These are phyloP conservation scores for Podarcis muralis DNA, from an alignment of 2,113 vertebrate genomes.

Conservation along the genomic window DNA sequence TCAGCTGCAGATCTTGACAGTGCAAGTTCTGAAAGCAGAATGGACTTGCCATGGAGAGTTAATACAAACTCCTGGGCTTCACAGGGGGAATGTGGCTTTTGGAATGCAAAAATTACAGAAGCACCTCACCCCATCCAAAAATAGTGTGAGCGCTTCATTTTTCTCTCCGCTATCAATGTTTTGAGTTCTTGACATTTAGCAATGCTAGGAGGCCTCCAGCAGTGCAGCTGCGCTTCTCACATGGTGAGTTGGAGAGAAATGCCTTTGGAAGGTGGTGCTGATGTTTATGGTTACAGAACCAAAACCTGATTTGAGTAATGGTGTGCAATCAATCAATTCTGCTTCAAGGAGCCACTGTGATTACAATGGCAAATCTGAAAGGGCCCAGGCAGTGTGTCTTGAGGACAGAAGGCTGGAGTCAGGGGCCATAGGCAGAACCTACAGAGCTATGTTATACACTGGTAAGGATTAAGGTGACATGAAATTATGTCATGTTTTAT, in stretches of 20 bases:
- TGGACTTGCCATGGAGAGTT: accelerated
- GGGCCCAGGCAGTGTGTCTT: neutral
- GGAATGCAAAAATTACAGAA: slow-evolving; percentile 31
- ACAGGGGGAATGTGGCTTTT: neutral
- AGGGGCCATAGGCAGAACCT: neutral
- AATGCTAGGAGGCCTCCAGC: neutral
- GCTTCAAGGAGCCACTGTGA: neutral
- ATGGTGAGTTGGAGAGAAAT: neutral
- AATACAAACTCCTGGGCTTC: neutral
- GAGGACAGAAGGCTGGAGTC: neutral
- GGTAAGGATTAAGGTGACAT: too few species aligned
- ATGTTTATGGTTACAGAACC: neutral
- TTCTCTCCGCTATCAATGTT: neutral
- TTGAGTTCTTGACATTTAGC: neutral
- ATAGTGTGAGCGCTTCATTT: neutral
- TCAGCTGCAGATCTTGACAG: neutral
- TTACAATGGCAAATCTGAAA: neutral
- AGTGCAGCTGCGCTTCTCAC: neutral
- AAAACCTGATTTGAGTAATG: neutral
- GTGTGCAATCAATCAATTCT: neutral
- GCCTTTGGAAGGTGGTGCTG: neutral
- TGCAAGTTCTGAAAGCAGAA: neutral
- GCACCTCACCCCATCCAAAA: accelerated
- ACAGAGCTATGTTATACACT: neutral
- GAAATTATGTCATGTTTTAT: too few species aligned